Evolutionary conservation across 2,888 invertebrate species (phyloP), one percentile per base, ranked within the genome.

Genomic region (Theristus sp.): DNA sequence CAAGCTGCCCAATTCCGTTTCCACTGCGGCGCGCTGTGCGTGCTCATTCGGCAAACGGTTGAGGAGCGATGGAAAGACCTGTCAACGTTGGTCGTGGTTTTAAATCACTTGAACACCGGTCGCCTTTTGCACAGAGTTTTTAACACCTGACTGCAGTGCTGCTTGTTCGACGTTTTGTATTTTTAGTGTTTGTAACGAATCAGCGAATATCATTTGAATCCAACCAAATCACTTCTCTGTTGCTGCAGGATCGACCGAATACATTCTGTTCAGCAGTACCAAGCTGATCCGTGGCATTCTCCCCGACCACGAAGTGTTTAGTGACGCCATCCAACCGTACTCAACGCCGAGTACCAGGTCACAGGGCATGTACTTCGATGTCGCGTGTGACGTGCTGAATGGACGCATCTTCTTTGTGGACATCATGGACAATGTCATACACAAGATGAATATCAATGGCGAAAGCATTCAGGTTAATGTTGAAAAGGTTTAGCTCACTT

Each of bases 371-470:
- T 96, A 96, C 73, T 94, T 89, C 71, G 93, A 94, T 74, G 85
- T 89, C 0, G 71, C 70, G 57, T 73, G 73, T 60, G 73, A 73
- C 62, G 70, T 72, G 6, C 67, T 68, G 57, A 70, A 71, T 79
- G 84, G 87, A 69, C 86, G 87, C 69, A 89, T 98, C 66, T 98
- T 94, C 75, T 96, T 93, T 75, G 94, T 94, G 0, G 98, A 98
- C 73, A 93, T 96, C 0, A 80, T 93, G 66, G 74, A 75, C 64
- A 71, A 74, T 64, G 91, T 91, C 0, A 91, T 91, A 65, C 89
- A 89, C 74, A 71, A 78, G 60, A 75, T 78, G 49, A 74, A 75
- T 60, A 70, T 72, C 29, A 76, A 78, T 68, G 79, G 79, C 65
- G n/a, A n/a, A n/a, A 76, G 77, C 54, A 76, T 77, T 73, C 67